Percentiles rank a stretch among this genome's conserved stretches.
Evolutionary conservation across 1,140 invertebrate genomes (phyloP).

Genomic region (Melipona quadrifasciata): DNA sequence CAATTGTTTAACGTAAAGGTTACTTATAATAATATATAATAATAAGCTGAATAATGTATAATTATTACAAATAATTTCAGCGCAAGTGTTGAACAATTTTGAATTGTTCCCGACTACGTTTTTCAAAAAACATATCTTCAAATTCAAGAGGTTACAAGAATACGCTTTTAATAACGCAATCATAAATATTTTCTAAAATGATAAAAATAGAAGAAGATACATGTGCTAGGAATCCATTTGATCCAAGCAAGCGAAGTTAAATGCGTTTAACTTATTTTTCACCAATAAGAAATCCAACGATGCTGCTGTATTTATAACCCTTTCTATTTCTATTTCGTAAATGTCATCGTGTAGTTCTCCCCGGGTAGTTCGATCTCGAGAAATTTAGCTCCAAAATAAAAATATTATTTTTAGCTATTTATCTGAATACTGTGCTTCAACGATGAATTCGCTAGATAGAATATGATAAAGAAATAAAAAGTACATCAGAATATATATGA

Average conservation of each 20-base stretch:
- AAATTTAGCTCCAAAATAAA: constrained; percentile 59
- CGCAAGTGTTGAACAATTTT: neutral
- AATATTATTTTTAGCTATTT: constrained; percentile 59
- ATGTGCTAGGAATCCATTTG: neutral
- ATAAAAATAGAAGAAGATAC: constrained; percentile 3
- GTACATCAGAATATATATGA: neutral
- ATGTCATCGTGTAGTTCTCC: constrained; percentile 15
- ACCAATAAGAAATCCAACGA: constrained; percentile 47
- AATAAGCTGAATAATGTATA: neutral
- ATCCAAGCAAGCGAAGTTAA: constrained; percentile 9
- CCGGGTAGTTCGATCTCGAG: neutral
- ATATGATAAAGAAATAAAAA: constrained; percentile 4
- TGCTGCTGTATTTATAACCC: constrained; percentile 61
- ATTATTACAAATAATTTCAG: neutral
- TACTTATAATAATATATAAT: neutral
- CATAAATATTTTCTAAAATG: neutral
- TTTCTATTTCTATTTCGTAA: constrained; percentile 63
- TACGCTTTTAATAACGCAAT: neutral
- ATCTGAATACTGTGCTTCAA: neutral
- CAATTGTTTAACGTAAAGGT: neutral
- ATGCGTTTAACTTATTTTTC: constrained; percentile 50
- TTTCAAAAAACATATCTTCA: neutral
- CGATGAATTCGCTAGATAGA: neutral
- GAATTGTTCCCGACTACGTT: neutral
- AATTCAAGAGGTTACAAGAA: neutral